These are phyloP conservation scores for Megaceryle maxima DNA, from an alignment of 2,113 vertebrate genomes.

Conservation along the genomic window DNA sequence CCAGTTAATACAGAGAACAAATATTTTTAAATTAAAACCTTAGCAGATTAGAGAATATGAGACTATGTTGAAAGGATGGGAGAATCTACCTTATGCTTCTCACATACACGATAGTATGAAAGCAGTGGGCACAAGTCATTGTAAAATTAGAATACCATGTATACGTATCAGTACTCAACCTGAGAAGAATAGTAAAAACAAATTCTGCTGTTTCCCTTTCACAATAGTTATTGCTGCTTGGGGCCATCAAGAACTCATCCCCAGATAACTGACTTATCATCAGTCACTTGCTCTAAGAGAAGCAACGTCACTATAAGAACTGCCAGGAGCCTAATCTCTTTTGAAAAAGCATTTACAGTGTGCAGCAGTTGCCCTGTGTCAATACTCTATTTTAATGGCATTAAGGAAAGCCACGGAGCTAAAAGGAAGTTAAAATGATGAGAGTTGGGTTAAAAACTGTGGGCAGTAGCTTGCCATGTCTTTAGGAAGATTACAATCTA, in stretches of 20 bases:
- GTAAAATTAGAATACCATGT: neutral
- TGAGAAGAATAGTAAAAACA: neutral
- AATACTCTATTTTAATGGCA: neutral
- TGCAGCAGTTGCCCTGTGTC: neutral
- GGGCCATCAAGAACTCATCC: neutral
- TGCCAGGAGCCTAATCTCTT: neutral
- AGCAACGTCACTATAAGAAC: neutral
- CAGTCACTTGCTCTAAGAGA: neutral
- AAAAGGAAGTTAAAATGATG: neutral
- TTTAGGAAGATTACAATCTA: conserved; percentile 50
- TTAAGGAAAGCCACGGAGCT: neutral
- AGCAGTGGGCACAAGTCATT: neutral
- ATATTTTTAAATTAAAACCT: neutral
- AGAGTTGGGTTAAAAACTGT: neutral
- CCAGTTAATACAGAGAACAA: neutral
- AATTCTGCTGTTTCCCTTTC: neutral
- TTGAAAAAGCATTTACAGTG: neutral
- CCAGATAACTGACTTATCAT: neutral
- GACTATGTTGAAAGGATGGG: neutral
- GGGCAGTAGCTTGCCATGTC: neutral
- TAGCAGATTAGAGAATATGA: neutral
- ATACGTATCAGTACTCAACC: neutral
- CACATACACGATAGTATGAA: neutral
- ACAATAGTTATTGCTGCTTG: neutral
- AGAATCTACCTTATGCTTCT: neutral